Evolutionary conservation across 2,888 invertebrate genomes (phyloP).

Genomic region (Pseudococcus jackbeardsleyi): DNA sequence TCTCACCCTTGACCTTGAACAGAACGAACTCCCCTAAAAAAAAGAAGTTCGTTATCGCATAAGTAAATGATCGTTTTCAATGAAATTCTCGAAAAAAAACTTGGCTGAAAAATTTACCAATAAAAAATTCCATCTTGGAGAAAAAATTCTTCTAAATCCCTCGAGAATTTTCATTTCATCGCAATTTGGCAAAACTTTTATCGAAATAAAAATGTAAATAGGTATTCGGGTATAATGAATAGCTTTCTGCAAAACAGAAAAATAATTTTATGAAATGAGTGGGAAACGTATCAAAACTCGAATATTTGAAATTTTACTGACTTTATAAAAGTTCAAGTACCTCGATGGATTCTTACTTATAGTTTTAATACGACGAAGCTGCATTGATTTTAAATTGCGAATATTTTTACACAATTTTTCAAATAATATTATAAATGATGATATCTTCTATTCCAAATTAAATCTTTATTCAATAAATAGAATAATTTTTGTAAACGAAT

Average conservation of each 20-base stretch:
- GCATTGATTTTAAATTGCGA: too few relatives aligned
- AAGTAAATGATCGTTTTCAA: neutral
- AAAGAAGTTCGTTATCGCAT: neutral
- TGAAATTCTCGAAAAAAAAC: neutral
- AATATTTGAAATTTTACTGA: neutral
- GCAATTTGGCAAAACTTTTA: neutral
- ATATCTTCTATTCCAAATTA: too few relatives aligned
- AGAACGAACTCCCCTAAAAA: neutral
- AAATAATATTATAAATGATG: too few relatives aligned
- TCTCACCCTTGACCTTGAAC: neutral
- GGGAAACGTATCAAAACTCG: neutral
- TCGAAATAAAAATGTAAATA: conserved; percentile 2
- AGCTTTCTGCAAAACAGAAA: neutral
- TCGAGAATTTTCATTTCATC: conserved; percentile 2
- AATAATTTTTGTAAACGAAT: too few relatives aligned
- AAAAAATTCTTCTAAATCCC: neutral
- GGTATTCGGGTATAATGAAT: neutral
- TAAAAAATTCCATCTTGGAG: neutral
- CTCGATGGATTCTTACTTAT: neutral
- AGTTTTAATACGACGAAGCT: too few relatives aligned
- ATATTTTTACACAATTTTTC: too few relatives aligned
- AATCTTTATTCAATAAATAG: too few relatives aligned
- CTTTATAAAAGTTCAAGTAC: neutral
- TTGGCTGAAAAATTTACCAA: neutral
- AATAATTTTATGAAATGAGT: neutral